phyloP scores from a whole-genome alignment of 2,888 invertebrate genomes.

The Drosophila pegasa region DNA sequence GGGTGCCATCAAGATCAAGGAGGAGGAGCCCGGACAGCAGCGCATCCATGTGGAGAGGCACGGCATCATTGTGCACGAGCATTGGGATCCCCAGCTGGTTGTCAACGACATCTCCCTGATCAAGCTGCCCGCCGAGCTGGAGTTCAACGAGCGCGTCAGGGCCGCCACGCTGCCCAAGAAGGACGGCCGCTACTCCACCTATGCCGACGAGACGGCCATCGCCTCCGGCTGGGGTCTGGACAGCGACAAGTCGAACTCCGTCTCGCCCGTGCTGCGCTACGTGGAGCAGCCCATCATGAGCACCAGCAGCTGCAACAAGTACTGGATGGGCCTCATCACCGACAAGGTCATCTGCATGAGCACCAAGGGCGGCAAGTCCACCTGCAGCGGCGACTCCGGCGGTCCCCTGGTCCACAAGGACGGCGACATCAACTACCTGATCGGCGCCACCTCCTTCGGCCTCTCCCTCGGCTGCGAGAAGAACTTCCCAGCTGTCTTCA shows the following conservation, averaged over 20 bases:
- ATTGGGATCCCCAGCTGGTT: slow-evolving; percentile 48
- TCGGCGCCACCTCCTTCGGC: slow-evolving; percentile 78
- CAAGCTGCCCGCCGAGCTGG: slow-evolving; percentile 54
- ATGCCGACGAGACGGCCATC: slow-evolving; percentile 49
- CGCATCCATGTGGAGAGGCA: slow-evolving; percentile 38
- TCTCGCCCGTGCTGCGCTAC: slow-evolving; percentile 61
- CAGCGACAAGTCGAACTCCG: slow-evolving; percentile 60
- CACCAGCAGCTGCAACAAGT: slow-evolving; percentile 54
- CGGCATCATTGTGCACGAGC: slow-evolving; percentile 53
- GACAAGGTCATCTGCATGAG: slow-evolving; percentile 82
- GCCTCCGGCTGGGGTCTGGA: slow-evolving; percentile 81
- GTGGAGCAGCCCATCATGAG: slow-evolving; percentile 66
- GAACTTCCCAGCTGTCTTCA: slow-evolving; percentile 77
- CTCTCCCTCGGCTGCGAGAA: slow-evolving; percentile 65
- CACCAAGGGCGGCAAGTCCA: slow-evolving; percentile 81
- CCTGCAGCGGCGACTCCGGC: slow-evolving; percentile 82
- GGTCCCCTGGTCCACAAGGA: slow-evolving; percentile 78
- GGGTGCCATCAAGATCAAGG: slow-evolving; percentile 61
- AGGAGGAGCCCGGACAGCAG: slow-evolving; percentile 53
- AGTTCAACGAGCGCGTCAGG: slow-evolving; percentile 50
- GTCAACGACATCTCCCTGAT: slow-evolving; percentile 77
- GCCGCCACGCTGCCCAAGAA: slow-evolving; percentile 61
- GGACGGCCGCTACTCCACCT: slow-evolving; percentile 54
- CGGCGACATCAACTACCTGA: slow-evolving; percentile 69
- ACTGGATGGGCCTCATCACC: slow-evolving; percentile 52